Conservation (phyloP, 2,113 vertebrate species). For the Microcebus jonahi region DNA sequence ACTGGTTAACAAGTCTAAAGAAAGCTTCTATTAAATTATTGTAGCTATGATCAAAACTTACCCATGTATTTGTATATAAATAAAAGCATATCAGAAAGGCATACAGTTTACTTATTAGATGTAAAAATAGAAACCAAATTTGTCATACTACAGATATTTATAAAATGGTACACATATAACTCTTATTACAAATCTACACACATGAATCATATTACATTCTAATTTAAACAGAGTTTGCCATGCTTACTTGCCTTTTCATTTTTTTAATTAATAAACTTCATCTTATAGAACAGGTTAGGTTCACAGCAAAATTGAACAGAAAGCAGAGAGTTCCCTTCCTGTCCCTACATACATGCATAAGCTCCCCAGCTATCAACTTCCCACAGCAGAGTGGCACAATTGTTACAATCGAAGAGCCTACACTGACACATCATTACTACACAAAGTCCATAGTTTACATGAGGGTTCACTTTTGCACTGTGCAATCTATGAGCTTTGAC, state of each 20-base stretch:
- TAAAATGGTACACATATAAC: neutral
- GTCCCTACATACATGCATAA: neutral
- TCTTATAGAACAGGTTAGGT: neutral
- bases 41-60: neutral
- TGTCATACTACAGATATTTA: neutral
- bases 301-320: neutral
- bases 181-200: neutral
- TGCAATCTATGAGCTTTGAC: neutral
- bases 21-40: slow-evolving; percentile 9
- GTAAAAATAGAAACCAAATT: slow-evolving; percentile 38
- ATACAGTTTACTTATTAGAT: slow-evolving; percentile 17
- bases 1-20: slow-evolving; percentile 4
- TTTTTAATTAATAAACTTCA: neutral
- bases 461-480: neutral
- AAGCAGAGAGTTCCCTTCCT: neutral
- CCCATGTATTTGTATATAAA: neutral
- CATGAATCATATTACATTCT: neutral
- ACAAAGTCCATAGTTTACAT: neutral
- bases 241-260: neutral
- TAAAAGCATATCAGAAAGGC: neutral
- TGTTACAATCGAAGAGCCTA: too few relatives aligned
- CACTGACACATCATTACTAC: neutral
- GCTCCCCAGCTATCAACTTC: neutral
- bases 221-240: neutral
- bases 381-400: neutral